Base-by-base conservation (phyloP, 2,888 invertebrate genomes). In the Pandemis corylana region DNA sequence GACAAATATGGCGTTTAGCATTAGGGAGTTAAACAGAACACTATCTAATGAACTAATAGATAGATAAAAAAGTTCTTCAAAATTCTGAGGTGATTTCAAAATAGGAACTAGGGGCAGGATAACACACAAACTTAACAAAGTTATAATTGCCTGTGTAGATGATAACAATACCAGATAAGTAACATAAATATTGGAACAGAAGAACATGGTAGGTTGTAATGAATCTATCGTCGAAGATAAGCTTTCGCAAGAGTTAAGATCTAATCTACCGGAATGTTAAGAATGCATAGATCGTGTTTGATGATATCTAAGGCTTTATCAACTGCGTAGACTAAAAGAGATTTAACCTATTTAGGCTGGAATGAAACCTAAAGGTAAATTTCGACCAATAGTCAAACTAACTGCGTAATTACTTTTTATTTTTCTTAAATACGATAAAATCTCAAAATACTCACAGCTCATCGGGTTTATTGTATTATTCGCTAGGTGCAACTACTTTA, bases 391-490 rank as follows among this genome's bases (percentile, higher is more conserved):
- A 86, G 84, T 87, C 84, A 87, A 91, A 90, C 88, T 90, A 91
- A 91, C 83, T 77, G 85, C 87, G 82, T 85, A 84, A 87, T 86
- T 86, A 87, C 81, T 79, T 83, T 79, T 77, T 85, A 86, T 86
- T 89, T 85, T 83, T 88, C 93, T 93, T 93, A 90, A 89, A 89
- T 91, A 94, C 93, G 94, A 93, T 94, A 94, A 94, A 94, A 94
- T 94, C 94, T 94, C 94, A 93, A 93, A 94, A 93, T 93, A 90
- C 90, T 94, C 94, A 94, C 94, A 94, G 94, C 94, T 94, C 94
- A 86, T 94, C 93, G 91, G 94, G 90, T 93, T 94, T 93, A 94
- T 94, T 93, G 91, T 93, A 90, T 90, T 90, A 89, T 88, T 92
- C 90, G 90, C 94, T 94, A 94, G 90, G 94, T 94, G 94, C 94